These are phyloP conservation scores for Pseudorhiza aurosa DNA, from an alignment of 30 jellyfish, hydroid and myxozoan genomes.

Conservation along the genomic window DNA sequence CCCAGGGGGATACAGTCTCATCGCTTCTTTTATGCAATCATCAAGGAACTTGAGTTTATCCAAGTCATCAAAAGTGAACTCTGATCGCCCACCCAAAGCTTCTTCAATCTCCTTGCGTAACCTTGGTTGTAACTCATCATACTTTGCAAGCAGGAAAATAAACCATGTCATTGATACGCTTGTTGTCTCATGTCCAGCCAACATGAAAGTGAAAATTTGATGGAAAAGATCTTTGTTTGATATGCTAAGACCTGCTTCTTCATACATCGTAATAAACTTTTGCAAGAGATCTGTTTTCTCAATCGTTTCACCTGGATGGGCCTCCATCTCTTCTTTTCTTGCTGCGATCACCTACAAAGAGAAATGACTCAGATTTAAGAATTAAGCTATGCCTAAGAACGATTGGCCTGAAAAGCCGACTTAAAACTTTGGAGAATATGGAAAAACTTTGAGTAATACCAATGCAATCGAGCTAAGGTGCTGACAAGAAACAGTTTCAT, in stretches of 20 bases:
- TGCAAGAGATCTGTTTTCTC: slow-evolving; percentile 46
- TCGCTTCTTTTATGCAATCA: slow-evolving; percentile 43
- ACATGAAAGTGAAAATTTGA: slow-evolving; percentile 60
- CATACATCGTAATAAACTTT: slow-evolving; percentile 31
- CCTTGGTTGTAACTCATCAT: slow-evolving; percentile 22
- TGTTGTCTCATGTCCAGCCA: slow-evolving; percentile 74
- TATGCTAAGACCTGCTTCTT: slow-evolving; percentile 33
- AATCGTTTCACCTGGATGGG: slow-evolving; percentile 20
- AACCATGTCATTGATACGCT: slow-evolving; percentile 59
- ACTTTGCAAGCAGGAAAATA: slow-evolving; percentile 42
- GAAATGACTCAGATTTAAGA: neutral
- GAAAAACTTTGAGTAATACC: no score
- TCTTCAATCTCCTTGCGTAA: slow-evolving; percentile 18
- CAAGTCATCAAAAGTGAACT: slow-evolving; percentile 21
- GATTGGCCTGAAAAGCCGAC: neutral
- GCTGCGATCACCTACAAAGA: slow-evolving; percentile 25
- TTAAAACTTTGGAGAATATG: no score
- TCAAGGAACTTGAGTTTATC: slow-evolving; percentile 7
- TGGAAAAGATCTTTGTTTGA: slow-evolving; percentile 59
- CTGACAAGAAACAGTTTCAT: no score
- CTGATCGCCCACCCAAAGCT: slow-evolving; percentile 4
- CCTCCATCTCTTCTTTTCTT: slow-evolving; percentile 45
- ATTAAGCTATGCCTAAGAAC: neutral
- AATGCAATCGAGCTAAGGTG: no score
- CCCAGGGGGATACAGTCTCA: slow-evolving; percentile 49